phyloP scores from a whole-genome alignment of 2,113 vertebrate genomes.

The Sphaerodactylus townsendi region DNA sequence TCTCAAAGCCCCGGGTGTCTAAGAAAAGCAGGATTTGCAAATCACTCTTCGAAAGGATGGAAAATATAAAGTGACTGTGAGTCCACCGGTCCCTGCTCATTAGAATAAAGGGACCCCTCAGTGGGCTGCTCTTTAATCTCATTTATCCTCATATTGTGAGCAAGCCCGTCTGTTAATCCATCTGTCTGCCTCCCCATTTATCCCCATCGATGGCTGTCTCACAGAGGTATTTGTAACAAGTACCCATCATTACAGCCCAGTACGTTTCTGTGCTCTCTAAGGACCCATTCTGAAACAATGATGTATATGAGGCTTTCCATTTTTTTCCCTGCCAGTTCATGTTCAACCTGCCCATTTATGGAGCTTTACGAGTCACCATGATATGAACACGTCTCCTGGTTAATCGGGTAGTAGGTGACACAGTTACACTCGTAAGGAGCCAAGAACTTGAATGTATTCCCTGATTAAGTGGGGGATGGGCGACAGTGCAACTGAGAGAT shows the following conservation, averaged over 20 bases:
- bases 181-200: not conserved
- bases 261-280: not conserved
- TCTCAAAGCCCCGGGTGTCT: not conserved
- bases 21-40: not conserved
- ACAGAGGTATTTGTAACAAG: slow-evolving; percentile 10
- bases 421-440: not conserved
- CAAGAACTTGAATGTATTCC: not conserved
- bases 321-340: not conserved
- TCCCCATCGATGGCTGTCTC: slow-evolving; percentile 11
- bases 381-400: not conserved
- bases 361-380: not conserved
- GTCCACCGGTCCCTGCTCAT: not conserved
- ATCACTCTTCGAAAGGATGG: not conserved
- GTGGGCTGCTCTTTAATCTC: not conserved
- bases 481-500: not conserved
- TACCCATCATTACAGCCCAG: not conserved
- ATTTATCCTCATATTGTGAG: not conserved
- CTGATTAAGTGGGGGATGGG: not conserved
- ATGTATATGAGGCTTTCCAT: not conserved
- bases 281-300: slow-evolving; percentile 12
- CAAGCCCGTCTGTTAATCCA: slow-evolving; percentile 6
- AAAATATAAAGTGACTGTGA: slow-evolving; percentile 13
- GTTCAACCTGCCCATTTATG: not conserved
- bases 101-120: not conserved
- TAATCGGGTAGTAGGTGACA: not conserved